Conservation (phyloP, 2,888 invertebrate genomes). For the Drosophila leonis region DNA sequence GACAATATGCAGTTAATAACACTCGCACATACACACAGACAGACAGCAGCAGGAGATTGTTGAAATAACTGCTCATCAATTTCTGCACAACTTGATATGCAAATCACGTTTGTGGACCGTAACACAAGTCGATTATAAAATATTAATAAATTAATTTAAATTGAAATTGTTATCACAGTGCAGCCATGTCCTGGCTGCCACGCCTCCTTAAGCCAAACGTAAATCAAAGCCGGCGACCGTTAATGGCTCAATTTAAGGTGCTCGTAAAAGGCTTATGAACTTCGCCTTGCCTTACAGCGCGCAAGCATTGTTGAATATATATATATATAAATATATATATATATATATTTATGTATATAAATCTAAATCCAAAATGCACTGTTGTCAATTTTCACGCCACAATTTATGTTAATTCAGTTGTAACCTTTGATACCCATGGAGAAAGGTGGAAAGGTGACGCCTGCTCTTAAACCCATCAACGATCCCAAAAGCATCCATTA, state of each 20-base stretch:
- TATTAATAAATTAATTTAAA: constrained; percentile 76
- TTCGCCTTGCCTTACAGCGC: not conserved
- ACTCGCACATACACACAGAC: not conserved
- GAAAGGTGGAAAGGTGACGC: constrained; percentile 4
- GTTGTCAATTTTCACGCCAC: constrained; percentile 67
- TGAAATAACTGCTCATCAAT: constrained; percentile 42
- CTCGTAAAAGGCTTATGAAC: constrained; percentile 19
- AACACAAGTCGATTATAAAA: constrained; percentile 72
- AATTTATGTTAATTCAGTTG: constrained; percentile 74
- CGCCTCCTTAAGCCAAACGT: constrained; percentile 17
- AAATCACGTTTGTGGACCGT: constrained; percentile 58
- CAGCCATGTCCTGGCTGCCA: constrained; percentile 9
- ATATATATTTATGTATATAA: constrained; percentile 1
- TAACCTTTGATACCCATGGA: constrained; percentile 56
- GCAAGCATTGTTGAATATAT: not conserved
- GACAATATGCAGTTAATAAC: constrained; percentile 66
- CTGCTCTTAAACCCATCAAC: constrained; percentile 24
- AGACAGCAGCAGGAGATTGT: constrained; percentile 24
- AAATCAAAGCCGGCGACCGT: constrained; percentile 34
- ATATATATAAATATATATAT: not conserved
- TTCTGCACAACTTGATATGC: constrained; percentile 61
- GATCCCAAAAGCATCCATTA: constrained; percentile 51
- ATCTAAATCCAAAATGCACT: constrained; percentile 40
- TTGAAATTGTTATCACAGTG: constrained; percentile 49
- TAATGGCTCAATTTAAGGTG: constrained; percentile 43